These are phyloP conservation scores for Ornithoptera priamus DNA, from an alignment of 2,888 invertebrate genomes.

Conservation along the genomic window DNA sequence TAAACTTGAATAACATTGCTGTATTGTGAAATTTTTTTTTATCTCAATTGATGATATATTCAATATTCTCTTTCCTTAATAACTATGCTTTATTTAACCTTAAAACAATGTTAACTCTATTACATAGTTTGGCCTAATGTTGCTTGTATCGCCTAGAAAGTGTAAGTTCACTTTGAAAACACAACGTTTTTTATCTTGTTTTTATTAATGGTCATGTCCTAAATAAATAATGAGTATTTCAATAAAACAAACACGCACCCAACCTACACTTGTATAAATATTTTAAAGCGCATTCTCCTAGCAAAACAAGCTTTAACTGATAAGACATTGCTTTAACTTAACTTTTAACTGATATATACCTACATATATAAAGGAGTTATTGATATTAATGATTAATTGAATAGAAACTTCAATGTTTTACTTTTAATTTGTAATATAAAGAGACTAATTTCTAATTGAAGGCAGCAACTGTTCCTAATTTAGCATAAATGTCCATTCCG, in stretches of 20 bases:
- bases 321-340: not conserved
- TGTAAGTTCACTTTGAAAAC: too few species aligned
- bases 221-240: not conserved
- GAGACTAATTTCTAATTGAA: not conserved
- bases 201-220: not conserved
- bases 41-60: too few species aligned
- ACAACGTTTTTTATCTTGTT: too few species aligned
- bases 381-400: slow-evolving; percentile 7
- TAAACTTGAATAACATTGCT: too few species aligned
- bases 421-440: not conserved
- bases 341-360: not conserved
- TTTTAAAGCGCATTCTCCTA: not conserved
- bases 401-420: not conserved
- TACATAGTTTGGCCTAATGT: too few species aligned
- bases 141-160: too few species aligned
- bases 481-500: slow-evolving; percentile 15
- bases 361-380: not conserved
- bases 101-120: too few species aligned
- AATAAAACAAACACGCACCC: not conserved
- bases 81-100: too few species aligned
- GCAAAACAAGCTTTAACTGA: not conserved
- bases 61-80: too few species aligned
- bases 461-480: slow-evolving; percentile 3
- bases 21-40: too few species aligned
- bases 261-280: not conserved